These are phyloP conservation scores for Poeciliopsis prolifica DNA, from an alignment of 2,113 vertebrate genomes.

Conservation along the genomic window DNA sequence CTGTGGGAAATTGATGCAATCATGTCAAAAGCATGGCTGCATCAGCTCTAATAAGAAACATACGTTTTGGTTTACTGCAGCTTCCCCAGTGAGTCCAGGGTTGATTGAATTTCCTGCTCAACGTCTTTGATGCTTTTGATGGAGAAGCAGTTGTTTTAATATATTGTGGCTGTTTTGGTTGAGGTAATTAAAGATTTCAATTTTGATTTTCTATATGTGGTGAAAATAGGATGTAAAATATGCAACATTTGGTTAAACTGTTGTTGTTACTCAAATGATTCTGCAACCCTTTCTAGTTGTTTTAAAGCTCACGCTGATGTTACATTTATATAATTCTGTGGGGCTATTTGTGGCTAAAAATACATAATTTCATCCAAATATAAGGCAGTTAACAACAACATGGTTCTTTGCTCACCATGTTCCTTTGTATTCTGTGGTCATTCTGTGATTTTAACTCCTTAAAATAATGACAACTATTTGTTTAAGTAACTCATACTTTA, in stretches of 20 bases:
- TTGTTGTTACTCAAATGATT: background rate
- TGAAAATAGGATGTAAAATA: background rate
- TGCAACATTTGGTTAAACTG: background rate
- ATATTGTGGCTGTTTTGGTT: background rate
- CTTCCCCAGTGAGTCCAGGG: background rate
- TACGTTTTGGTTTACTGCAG: background rate
- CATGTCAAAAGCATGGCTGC: slow-evolving; percentile 1
- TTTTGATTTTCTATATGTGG: background rate
- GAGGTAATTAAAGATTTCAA: background rate
- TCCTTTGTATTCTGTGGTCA: background rate
- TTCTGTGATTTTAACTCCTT: background rate
- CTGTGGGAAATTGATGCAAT: slow-evolving; percentile 1
- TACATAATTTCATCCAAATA: background rate
- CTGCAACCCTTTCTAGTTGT: background rate
- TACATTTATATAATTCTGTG: too few species aligned
- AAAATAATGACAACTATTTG: background rate
- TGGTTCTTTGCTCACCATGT: background rate
- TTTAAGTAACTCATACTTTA: background rate
- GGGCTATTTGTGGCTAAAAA: too few species aligned
- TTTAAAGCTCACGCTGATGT: too few species aligned
- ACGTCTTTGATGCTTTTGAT: background rate
- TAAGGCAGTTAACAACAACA: background rate
- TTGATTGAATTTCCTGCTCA: background rate
- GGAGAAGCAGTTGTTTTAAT: background rate
- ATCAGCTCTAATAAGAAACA: background rate